Base-by-base conservation (phyloP, 1,140 invertebrate genomes). In the Lasioglossum albipes region DNA sequence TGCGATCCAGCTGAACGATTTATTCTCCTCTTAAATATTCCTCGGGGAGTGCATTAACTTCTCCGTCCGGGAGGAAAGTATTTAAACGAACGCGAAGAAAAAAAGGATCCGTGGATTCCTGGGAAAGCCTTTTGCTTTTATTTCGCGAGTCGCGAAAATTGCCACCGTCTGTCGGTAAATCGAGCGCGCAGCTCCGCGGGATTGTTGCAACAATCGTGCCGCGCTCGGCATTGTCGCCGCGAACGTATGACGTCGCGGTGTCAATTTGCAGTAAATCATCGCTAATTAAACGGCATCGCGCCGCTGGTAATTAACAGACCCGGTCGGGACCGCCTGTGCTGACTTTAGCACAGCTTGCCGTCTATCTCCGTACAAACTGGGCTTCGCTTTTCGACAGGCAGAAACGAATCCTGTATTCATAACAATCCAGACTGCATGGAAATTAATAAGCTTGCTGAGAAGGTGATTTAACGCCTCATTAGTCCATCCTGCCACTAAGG, bases 251-350 rank as follows among this genome's bases (percentile, higher is more conserved):
- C 52, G 62, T 54, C 16, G 42, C n/a, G 31, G 62, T 61, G 49
- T 62, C 76, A 70, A 76, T 83, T 83, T 80, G 68, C 81, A 85
- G 68, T 76, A 85, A 85, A 83, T 80, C 76, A 76, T 79, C 49
- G 72, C 54, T 83, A 80, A 85, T 85, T 80, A 80, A 83, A 64
- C 57, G 64, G 42, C n/a, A 75, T 79, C 69, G 49, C 45, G 57
- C 20, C 12, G 45, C 7, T 22, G 57, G 70, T 70, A 65, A 85
- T 85, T 80, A 85, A 85, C 70, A 45, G 61, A 49, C 54, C 52
- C 16, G 27, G 20, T 1, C 42, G 42, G 49, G 41, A 49, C 70
- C 31, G 52, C 64, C 49, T 54, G 22, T 31, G 54, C 52, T 49
- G 31, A 84, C 62, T 54, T 75, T 54, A 20, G 36, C 36, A 36